Evolutionary conservation across 2,888 invertebrate species (phyloP).

Genomic region (Pinctada fucata): DNA sequence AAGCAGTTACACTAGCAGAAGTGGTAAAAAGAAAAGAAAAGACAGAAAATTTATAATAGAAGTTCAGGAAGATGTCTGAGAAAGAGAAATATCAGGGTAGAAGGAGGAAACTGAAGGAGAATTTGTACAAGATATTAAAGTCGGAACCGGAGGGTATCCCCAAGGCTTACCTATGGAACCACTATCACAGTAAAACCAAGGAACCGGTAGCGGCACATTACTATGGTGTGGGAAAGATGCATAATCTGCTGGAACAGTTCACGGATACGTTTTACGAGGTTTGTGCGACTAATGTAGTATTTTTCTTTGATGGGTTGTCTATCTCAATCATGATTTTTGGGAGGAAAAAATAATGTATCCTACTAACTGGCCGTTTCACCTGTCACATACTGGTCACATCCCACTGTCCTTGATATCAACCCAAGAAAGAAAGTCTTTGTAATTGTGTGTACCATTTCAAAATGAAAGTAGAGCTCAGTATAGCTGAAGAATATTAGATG

Average conservation of each 20-base stretch:
- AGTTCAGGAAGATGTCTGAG: neutral
- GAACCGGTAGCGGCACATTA: slow-evolving; percentile 22
- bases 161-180: slow-evolving; percentile 29
- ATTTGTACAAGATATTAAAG: slow-evolving; percentile 21
- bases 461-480: too few relatives aligned
- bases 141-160: slow-evolving; percentile 23
- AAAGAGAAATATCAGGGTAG: slow-evolving; percentile 12
- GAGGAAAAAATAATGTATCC: too few relatives aligned
- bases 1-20: too few relatives aligned
- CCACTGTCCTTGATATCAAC: too few relatives aligned
- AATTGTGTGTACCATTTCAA: too few relatives aligned
- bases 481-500: too few relatives aligned
- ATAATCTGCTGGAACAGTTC: slow-evolving; percentile 19
- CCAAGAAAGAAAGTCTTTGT: too few relatives aligned
- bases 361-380: neutral
- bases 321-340: too few relatives aligned
- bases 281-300: neutral
- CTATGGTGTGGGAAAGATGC: slow-evolving; percentile 30
- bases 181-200: slow-evolving; percentile 4
- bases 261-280: slow-evolving; percentile 26
- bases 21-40: too few relatives aligned
- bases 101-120: slow-evolving; percentile 16
- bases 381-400: too few relatives aligned
- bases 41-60: too few relatives aligned
- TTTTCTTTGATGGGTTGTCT: too few relatives aligned